Evolutionary conservation across 2,797 vertebrate species (phyloP).

Genomic region (Sebastes matsubarae): DNA sequence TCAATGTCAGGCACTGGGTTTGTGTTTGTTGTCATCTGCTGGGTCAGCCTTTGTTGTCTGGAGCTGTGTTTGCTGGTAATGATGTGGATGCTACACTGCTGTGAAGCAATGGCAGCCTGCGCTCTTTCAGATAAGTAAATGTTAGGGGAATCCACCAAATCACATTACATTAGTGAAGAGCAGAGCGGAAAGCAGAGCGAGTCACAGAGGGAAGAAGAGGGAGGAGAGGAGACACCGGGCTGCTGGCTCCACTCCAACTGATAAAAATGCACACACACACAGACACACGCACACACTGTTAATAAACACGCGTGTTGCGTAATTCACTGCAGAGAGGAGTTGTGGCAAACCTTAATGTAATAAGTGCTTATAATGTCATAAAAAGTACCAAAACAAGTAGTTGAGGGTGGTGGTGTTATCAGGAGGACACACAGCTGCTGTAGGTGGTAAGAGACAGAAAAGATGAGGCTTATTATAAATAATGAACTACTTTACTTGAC

Average conservation of each 20-base stretch:
- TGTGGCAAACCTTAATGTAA: background rate
- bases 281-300: background rate
- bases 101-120: constrained; percentile 35
- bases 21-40: background rate
- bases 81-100: background rate
- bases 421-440: background rate
- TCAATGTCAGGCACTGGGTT: background rate
- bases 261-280: background rate
- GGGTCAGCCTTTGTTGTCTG: constrained; percentile 7
- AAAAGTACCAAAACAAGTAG: background rate
- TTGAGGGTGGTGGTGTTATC: background rate
- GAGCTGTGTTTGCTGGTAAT: constrained; percentile 1
- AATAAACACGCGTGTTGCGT: background rate
- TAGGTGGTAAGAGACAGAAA: background rate
- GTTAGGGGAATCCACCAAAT: constrained; percentile 47
- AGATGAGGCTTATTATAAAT: background rate
- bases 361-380: background rate
- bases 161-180: constrained; percentile 39
- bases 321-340: background rate
- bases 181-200: background rate
- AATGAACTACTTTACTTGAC: background rate
- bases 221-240: background rate
- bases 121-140: constrained; percentile 57
- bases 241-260: background rate
- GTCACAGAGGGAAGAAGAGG: constrained; percentile 2